Conservation (phyloP, 2,888 invertebrate genomes). For the Oeneis ivallda region DNA sequence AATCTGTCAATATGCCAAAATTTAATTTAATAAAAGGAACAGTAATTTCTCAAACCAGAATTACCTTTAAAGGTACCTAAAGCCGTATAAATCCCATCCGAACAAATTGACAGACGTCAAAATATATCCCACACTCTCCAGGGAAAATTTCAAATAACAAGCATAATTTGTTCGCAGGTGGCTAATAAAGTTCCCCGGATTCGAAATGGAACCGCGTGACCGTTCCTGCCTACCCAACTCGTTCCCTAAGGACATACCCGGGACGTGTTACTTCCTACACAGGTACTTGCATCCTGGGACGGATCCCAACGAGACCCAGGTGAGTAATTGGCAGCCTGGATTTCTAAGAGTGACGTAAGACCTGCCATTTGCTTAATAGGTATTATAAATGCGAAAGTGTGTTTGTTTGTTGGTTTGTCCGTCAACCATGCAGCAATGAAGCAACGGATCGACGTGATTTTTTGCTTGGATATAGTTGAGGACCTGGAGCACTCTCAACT, state of each 20-base stretch:
- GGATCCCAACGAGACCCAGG: constrained; percentile 81
- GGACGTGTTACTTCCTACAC: constrained; percentile 93
- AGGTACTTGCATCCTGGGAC: constrained; percentile 88
- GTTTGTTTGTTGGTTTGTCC: too few relatives aligned
- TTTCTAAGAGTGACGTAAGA: not conserved
- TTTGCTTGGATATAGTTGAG: too few relatives aligned
- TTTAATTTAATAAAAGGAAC: too few relatives aligned
- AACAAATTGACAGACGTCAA: not conserved
- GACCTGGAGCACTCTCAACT: too few relatives aligned
- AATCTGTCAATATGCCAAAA: not conserved
- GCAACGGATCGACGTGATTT: too few relatives aligned
- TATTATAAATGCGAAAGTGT: too few relatives aligned
- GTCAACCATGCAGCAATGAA: too few relatives aligned
- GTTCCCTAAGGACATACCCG: constrained; percentile 88
- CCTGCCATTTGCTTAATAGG: too few relatives aligned
- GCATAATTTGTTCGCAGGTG: constrained; percentile 80
- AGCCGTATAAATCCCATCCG: not conserved
- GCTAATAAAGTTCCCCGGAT: constrained; percentile 88
- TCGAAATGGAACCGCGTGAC: constrained; percentile 88
- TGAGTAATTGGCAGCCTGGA: constrained; percentile 45
- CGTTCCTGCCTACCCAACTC: constrained; percentile 91
- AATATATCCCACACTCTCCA: not conserved
- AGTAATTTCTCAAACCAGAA: too few relatives aligned
- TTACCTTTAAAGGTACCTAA: not conserved
- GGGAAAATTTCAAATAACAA: constrained; percentile 35